These are phyloP conservation scores for Alligator mississippiensis DNA, from an alignment of 2,113 vertebrate species.

Conservation along the genomic window DNA sequence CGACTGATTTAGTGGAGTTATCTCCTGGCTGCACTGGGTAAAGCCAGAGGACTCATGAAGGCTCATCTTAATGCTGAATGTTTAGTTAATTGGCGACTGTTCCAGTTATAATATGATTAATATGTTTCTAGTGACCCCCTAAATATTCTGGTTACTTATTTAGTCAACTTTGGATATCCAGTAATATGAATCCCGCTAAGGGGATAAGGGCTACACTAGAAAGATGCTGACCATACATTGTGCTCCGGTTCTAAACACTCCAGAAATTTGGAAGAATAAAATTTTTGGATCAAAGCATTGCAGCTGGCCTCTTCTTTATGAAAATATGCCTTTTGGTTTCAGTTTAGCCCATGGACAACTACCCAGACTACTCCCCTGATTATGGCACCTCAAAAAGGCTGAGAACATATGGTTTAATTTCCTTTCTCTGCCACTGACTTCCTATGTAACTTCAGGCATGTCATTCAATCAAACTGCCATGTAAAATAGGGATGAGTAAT, in stretches of 20 bases:
- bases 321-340: background rate
- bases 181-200: background rate
- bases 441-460: background rate
- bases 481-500: background rate
- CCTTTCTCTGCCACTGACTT: background rate
- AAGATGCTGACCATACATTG: background rate
- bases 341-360: background rate
- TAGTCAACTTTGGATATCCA: background rate
- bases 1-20: background rate
- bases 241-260: background rate
- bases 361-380: background rate
- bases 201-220: background rate
- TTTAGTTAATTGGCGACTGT: background rate
- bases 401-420: background rate
- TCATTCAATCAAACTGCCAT: background rate
- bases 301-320: background rate
- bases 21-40: background rate
- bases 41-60: background rate
- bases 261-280: background rate
- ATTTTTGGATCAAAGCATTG: accelerated
- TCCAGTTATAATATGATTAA: background rate
- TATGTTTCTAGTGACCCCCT: background rate
- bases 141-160: accelerated
- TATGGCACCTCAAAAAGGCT: background rate
- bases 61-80: accelerated